A percentile compares a stretch with the other conserved stretches of the same genome.
phyloP scores from a whole-genome alignment of 1,140 invertebrate genomes.

The Nephotettix cincticeps region DNA sequence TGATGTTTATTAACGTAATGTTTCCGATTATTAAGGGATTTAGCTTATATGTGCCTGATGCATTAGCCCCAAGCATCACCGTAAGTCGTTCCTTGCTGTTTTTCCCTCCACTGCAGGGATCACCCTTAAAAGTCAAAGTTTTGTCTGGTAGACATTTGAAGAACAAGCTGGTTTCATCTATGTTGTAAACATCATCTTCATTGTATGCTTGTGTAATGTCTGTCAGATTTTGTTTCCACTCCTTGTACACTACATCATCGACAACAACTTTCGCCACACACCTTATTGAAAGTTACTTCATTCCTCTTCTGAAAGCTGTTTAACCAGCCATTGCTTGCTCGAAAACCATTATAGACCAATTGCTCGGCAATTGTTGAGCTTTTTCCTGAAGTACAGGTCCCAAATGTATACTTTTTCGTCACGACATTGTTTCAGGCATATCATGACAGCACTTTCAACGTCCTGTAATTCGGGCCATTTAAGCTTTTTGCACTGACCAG shows the following conservation, averaged over 20 bases:
- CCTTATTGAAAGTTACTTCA: background rate
- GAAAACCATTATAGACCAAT: no score
- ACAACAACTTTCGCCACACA: background rate
- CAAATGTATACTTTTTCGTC: no score
- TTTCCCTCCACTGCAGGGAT: conserved; percentile 45
- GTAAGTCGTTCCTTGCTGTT: conserved; percentile 47
- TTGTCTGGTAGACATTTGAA: conserved; percentile 38
- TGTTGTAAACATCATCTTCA: background rate
- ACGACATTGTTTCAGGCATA: no score
- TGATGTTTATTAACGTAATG: no score
- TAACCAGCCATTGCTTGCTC: no score
- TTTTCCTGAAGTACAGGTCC: no score
- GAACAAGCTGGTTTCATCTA: background rate
- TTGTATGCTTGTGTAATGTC: no score
- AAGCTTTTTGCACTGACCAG: no score
- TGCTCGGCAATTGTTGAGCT: no score
- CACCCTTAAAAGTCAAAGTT: conserved; percentile 43
- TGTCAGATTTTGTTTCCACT: background rate
- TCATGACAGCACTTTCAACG: no score
- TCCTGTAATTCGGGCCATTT: no score
- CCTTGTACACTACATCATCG: background rate
- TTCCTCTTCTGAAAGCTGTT: no score
- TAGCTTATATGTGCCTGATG: conserved; percentile 45
- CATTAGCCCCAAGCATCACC: conserved; percentile 45
- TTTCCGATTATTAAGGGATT: conserved; percentile 45